Evolutionary conservation across 2,888 invertebrate genomes (phyloP).

Genomic region (Tanypteryx hageni): DNA sequence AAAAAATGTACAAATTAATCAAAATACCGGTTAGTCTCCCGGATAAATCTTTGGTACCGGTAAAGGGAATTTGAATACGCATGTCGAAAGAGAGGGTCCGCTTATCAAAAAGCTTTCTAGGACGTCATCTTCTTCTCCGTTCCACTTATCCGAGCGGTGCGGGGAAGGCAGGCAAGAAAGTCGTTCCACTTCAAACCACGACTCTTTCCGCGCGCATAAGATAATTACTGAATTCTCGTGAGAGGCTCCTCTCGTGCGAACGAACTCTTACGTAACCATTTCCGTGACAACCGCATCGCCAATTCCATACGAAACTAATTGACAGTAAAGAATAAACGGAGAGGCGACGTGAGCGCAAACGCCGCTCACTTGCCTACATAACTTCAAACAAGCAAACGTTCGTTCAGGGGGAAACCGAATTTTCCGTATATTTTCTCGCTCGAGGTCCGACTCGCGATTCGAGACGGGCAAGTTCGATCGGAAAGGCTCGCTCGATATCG

Average conservation of each 20-base stretch:
- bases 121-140: background rate
- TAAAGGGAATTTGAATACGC: background rate
- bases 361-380: no score
- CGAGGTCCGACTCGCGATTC: no score
- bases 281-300: background rate
- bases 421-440: no score
- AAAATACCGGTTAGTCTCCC: background rate
- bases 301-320: no score
- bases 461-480: no score
- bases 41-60: no score
- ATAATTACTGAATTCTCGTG: background rate
- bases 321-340: no score
- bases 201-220: background rate
- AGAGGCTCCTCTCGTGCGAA: background rate
- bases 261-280: conserved; percentile 7
- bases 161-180: background rate
- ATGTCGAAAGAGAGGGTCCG: background rate
- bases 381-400: no score
- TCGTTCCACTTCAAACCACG: conserved; percentile 17
- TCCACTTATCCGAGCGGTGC: background rate
- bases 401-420: no score
- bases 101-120: background rate
- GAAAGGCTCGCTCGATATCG: no score
- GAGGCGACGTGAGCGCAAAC: no score
- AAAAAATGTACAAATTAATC: background rate